Percentiles rank a stretch among this genome's conserved stretches.
Evolutionary conservation across 2,797 vertebrate species (phyloP).

Genomic region (Gorsachius magnificus): DNA sequence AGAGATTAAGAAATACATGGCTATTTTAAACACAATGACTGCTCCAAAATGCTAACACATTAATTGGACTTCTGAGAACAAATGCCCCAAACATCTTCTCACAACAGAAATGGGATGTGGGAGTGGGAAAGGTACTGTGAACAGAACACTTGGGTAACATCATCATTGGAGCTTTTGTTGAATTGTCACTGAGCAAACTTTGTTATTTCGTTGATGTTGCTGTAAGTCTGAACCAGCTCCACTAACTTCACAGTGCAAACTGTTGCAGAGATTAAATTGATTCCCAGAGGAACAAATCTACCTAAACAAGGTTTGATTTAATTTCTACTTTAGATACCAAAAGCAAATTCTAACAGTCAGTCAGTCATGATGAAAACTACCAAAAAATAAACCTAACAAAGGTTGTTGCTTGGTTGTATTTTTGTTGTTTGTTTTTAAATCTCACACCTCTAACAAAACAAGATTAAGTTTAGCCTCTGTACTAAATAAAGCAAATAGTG

Average conservation of each 20-base stretch:
- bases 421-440: not conserved
- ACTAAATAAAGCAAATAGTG: not conserved
- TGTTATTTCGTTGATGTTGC: not conserved
- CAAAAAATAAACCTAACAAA: not conserved
- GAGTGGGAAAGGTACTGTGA: not conserved
- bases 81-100: not conserved
- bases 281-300: not conserved
- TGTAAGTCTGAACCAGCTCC: not conserved
- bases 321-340: not conserved
- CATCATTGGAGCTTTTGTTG: not conserved
- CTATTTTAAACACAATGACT: conserved; percentile 18
- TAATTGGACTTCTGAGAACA: not conserved
- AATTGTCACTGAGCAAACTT: not conserved
- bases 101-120: not conserved
- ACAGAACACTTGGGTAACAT: not conserved
- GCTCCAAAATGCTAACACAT: not conserved
- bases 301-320: conserved; percentile 1
- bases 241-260: not conserved
- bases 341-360: conserved; percentile 2
- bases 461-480: not conserved
- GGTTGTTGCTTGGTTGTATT: not conserved
- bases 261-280: not conserved
- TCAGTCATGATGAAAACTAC: not conserved
- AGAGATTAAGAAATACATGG: not conserved
- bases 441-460: not conserved